Evolutionary conservation across 2,113 vertebrate genomes (phyloP), one percentile per base, ranked within the genome.

Genomic region (Hippocampus zosterae): DNA sequence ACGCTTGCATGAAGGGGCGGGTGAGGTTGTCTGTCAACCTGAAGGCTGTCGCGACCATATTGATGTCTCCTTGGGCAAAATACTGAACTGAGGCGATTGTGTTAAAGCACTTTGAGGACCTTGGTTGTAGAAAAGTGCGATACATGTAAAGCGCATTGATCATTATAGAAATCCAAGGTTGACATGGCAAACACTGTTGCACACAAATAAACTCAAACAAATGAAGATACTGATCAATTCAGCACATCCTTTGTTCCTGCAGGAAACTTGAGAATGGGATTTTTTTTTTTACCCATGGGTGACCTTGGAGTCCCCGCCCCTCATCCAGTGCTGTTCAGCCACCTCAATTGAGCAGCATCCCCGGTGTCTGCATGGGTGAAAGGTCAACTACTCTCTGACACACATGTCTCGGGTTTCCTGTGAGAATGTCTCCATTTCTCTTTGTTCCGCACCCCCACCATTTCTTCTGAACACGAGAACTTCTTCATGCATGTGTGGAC

Each of bases 361-460:
- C 6, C 1, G 67, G 46, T 69, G 72, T 61, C 72, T 29, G 69
- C 10, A 13, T 44, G 77, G 77, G 78, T 86, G 37, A 91, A 76
- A 87, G 86, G 89, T 86, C 82, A 83, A 83, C 71, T 27, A 5
- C 73, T 69, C 25, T 9, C 63, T 21, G 55, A 7, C 13, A 9
- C 65, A 71, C 65, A 68, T 29, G 61, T 85, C 79, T 84, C 53
- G 52, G 41, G 72, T 85, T 90, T 83, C 78, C 76, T 41, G 53
- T 67, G 68, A 13, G 73, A 57, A 40, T 33, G 56, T 19, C 60
- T 80, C 71, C 41, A 56, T 55, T 79, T 66, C 65, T 71, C 76
- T 80, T 90, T 88, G 84, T 85, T 82, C 76, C 60, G 27, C 18
- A 3, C 21, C 40, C 11, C 41, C 41, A 10, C 41, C 48, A 19